Evolutionary conservation across 2,888 invertebrate genomes (phyloP), one percentile per base, ranked within the genome.

Genomic region (Pseudococcus jackbeardsleyi): DNA sequence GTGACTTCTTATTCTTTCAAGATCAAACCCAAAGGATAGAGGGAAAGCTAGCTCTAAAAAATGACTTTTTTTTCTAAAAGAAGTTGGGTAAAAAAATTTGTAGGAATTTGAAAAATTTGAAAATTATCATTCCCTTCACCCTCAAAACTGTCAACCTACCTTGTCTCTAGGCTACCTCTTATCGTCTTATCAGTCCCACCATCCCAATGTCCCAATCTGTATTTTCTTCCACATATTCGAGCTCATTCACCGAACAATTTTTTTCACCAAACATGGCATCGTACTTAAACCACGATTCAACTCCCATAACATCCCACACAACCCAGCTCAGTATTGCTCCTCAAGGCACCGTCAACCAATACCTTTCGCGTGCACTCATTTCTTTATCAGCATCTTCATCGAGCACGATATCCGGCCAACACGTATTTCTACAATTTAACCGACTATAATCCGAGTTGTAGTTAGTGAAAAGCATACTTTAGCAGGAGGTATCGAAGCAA

Each of bases 311-410:
- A 59, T 59, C 19, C 19, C 19, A 59, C 59, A 33, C 7, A n/a
- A 54, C 54, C 1, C 15, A 17, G 5, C 54, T 54, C 26, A 33
- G 26, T 3, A 5, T 8, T 1, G 59, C 59, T 59, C 59, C 59
- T 59, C 19, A 59, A 59, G 59, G 59, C 59, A 19, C n/a, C 59
- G 59, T 59, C 59, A 59, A 59, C 59, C 50, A 50, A 59, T 19
- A 59, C 59, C 59, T 19, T 59, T 59, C 19, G 59, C 11, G 59
- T 59, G 59, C 19, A 59, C 59, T 59, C 59, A 59, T 59, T 59
- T 59, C 59, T 59, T 59, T 59, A 59, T 59, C 59, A 8, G 59
- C 59, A 59, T 59, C 59, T 59, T 59, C 59, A 59, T 59, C 59
- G 59, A 19, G 59, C 59, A 59, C 59, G 59, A 59, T 59, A 59